phyloP scores from a whole-genome alignment of 2,113 vertebrate genomes.

The Montifringilla adamsi region DNA sequence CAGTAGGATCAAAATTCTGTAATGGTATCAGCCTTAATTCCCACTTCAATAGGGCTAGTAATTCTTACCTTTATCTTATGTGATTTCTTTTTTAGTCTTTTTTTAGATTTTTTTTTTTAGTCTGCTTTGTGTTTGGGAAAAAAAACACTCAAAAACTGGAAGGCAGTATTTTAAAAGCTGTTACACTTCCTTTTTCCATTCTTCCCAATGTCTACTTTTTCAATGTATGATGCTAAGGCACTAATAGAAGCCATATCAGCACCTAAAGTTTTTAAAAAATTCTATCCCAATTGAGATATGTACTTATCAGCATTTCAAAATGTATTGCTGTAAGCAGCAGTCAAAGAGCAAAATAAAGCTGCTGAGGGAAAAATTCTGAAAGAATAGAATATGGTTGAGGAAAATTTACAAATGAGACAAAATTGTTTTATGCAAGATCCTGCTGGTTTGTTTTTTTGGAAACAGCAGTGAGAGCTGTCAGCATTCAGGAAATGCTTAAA shows the following conservation, averaged over 20 bases:
- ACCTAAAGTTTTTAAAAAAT: background rate
- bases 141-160: background rate
- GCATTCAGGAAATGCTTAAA: background rate
- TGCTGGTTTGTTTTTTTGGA: conserved; percentile 7
- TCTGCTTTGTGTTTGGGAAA: background rate
- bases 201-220: background rate
- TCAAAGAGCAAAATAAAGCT: background rate
- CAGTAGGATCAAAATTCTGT: background rate
- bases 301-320: background rate
- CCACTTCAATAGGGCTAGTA: background rate
- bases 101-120: no score
- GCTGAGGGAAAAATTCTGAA: background rate
- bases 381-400: background rate
- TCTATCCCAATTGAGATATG: background rate
- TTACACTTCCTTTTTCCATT: background rate
- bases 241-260: background rate
- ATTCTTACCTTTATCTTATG: background rate
- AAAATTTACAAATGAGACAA: background rate
- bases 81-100: no score
- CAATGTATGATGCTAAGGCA: background rate
- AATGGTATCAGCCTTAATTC: background rate
- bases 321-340: background rate
- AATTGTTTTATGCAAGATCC: background rate
- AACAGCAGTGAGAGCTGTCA: background rate
- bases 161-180: background rate